phyloP scores from a whole-genome alignment of 1,140 invertebrate species.

The Bombus waltoni region DNA sequence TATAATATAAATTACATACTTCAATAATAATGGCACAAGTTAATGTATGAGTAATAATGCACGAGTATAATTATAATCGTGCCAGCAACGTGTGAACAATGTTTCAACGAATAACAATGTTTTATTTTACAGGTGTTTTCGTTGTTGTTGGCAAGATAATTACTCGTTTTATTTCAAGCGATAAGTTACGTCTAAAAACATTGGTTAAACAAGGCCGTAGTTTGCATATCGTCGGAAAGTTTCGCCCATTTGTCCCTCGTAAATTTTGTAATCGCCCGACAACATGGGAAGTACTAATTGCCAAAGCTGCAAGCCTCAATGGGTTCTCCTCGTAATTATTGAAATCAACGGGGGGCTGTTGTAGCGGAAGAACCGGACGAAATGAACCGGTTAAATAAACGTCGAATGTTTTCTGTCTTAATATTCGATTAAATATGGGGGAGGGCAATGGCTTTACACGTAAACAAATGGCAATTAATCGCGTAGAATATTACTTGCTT shows the following conservation, averaged over 20 bases:
- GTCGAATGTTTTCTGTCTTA: neutral
- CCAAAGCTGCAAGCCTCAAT: neutral
- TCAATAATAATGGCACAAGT: neutral
- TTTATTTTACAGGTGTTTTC: neutral
- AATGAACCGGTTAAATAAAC: neutral
- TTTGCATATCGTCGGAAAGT: slow-evolving; percentile 9
- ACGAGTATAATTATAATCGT: neutral
- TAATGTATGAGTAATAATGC: neutral
- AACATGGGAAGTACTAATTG: slow-evolving; percentile 1
- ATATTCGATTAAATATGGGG: neutral
- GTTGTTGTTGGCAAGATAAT: neutral
- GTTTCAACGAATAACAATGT: neutral
- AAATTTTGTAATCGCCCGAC: neutral
- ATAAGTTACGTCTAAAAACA: neutral
- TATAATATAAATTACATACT: neutral
- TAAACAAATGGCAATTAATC: slow-evolving; percentile 12
- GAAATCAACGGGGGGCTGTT: neutral
- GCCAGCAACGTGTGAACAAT: neutral
- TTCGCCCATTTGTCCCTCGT: neutral
- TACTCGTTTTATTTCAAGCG: neutral
- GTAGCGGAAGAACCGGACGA: neutral
- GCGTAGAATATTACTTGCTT: neutral
- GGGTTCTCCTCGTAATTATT: slow-evolving; percentile 1
- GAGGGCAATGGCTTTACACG: neutral
- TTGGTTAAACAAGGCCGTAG: neutral